Evolutionary conservation across 35 echinoderm and acorn worm genomes (phyloP).

Genomic region (Hemicentrotus pulcherrimus): DNA sequence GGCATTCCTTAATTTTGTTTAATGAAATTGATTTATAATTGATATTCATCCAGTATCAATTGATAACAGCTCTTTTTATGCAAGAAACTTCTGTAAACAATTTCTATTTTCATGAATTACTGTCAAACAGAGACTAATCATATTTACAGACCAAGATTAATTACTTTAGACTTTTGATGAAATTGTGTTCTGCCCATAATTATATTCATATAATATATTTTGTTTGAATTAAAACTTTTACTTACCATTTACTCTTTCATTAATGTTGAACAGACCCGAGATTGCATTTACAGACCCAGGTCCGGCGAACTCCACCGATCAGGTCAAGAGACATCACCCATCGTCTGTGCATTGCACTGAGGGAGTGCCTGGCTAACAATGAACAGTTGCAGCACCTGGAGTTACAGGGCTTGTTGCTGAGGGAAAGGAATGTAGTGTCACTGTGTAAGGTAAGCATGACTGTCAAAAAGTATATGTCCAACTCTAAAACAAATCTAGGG

Average conservation of each 20-base stretch:
- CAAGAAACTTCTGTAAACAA: no score
- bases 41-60: no score
- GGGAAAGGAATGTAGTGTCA: slow-evolving; percentile 61
- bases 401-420: slow-evolving; percentile 79
- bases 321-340: slow-evolving; percentile 78
- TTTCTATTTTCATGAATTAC: no score
- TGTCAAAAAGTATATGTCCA: no score
- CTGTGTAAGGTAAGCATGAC: slow-evolving; percentile 69
- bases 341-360: slow-evolving; percentile 71
- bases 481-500: background rate
- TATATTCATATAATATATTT: no score
- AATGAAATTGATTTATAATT: no score
- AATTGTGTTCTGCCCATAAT: no score
- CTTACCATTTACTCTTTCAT: background rate
- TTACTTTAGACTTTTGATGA: no score
- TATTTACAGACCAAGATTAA: no score
- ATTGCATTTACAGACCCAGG: slow-evolving; percentile 26
- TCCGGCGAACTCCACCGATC: slow-evolving; percentile 78
- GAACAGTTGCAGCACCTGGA: slow-evolving; percentile 58
- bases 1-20: no score
- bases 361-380: slow-evolving; percentile 67
- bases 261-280: background rate
- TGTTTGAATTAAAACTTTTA: background rate
- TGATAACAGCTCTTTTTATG: no score
- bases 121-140: no score